These are phyloP conservation scores for Drosophila seclusa DNA, from an alignment of 2,888 invertebrate species.

Conservation along the genomic window DNA sequence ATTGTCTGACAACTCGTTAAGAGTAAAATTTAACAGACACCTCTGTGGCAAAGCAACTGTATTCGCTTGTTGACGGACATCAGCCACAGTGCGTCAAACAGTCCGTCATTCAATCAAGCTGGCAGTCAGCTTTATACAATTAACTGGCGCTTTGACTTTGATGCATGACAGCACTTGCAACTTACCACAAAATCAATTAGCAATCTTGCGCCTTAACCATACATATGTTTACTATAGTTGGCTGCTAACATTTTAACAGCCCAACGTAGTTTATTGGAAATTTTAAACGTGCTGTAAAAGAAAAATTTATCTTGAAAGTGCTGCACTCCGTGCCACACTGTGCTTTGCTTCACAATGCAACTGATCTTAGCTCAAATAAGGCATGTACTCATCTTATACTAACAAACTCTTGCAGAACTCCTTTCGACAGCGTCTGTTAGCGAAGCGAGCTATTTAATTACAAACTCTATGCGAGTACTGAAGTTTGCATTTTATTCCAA, in stretches of 20 bases:
- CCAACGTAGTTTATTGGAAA: not conserved
- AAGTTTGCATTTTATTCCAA: not conserved
- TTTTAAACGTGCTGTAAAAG: not conserved
- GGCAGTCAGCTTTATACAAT: conserved; percentile 21
- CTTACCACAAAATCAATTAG: conserved; percentile 50
- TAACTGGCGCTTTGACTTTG: conserved; percentile 20
- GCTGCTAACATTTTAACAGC: not conserved
- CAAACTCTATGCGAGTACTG: conserved; percentile 3
- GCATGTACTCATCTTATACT: not conserved
- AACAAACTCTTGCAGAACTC: fast-evolving
- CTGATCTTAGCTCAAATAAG: not conserved
- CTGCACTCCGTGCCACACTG: not conserved
- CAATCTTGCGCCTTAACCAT: conserved; percentile 1
- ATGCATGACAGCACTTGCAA: conserved; percentile 29
- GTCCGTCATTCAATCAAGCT: conserved; percentile 29
- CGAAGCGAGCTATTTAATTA: not conserved
- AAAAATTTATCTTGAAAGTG: not conserved
- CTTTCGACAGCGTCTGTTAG: not conserved
- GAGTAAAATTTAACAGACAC: conserved; percentile 55
- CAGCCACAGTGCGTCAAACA: conserved; percentile 39
- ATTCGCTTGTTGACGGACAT: conserved; percentile 29
- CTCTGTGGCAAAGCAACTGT: conserved; percentile 22
- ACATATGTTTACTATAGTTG: conserved; percentile 16
- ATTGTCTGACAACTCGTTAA: conserved; percentile 44
- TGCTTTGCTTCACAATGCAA: not conserved